A percentile compares a stretch with the other conserved stretches of the same genome.
Conservation (phyloP, 2,797 vertebrate species). For the Jordanella pulchra region DNA sequence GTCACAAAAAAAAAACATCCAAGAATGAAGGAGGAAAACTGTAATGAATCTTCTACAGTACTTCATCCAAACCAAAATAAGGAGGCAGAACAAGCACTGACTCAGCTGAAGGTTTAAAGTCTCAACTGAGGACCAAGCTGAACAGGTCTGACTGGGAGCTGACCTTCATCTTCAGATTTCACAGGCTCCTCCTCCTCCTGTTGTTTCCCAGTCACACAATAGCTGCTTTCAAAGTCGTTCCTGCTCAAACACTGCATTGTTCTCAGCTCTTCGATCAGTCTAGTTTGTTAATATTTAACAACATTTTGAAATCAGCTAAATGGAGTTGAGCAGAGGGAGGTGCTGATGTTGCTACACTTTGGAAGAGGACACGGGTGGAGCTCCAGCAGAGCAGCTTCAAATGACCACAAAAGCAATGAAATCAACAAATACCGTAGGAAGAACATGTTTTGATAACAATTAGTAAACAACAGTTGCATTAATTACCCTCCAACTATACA, state of each 20-base stretch:
- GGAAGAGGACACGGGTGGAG: too few species aligned
- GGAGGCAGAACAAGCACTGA: constrained; percentile 8
- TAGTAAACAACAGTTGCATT: too few species aligned
- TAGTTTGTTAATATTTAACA: background rate
- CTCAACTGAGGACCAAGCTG: constrained; percentile 35
- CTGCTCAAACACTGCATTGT: background rate
- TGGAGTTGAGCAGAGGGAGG: too few species aligned
- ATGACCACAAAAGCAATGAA: too few species aligned
- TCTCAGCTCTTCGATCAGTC: background rate
- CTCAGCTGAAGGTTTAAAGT: constrained; percentile 21
- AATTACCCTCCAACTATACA: too few species aligned
- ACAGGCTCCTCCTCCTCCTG: constrained; percentile 46
- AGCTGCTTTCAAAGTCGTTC: constrained; percentile 17
- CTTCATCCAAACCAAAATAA: background rate
- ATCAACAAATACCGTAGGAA: too few species aligned
- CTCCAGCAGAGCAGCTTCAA: too few species aligned
- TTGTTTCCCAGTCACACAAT: constrained; percentile 17
- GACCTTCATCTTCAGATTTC: constrained; percentile 58
- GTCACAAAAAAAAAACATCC: background rate
- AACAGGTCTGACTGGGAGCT: constrained; percentile 58
- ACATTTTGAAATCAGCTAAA: background rate
- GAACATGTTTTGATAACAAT: too few species aligned
- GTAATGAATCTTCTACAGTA: background rate
- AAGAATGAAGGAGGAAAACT: background rate
- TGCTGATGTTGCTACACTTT: background rate